Base-by-base conservation (phyloP, 2,113 vertebrate species). In the Calypte anna region DNA sequence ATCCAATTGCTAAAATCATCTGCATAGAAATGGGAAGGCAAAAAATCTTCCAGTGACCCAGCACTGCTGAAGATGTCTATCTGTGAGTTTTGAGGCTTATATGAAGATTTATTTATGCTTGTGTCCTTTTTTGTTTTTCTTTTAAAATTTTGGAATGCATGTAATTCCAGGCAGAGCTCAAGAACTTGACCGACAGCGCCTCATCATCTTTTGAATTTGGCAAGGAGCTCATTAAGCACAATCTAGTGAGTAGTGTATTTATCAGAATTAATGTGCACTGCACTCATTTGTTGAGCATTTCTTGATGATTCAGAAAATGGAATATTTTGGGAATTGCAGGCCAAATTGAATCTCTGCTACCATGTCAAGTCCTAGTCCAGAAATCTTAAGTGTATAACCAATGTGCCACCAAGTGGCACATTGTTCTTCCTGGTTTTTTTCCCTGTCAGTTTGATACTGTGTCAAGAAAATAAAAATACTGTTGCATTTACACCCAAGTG, bases 201-300 rank as follows among this genome's bases (percentile, higher is more conserved):
- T 99, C 99, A 68, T 98, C 98, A 19, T 99, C 98, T 46, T 99
- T 99, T 96, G 99, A 99, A 97, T 99, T 99, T 97, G 99, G 99
- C 81, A 99, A 99, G 94, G 99, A 99, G 93, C 98, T 99, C 86
- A 99, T 99, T 97, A 98, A 98, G 83, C 99, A 99, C 97, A 99
- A 99, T 97, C 98, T 99, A 98, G 99, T 99, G 96, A 98, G 96
- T 97, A 95, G 79, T 31, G 10, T 59, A 31, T 63, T 69, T 91
- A 44, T 88, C 3, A 2, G 40, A 36, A 68, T 88, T 93, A 33
- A 43, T 77, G 62, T 58, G 48, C 82, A 54, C 44, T 74, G 19
- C 43, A 10, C 7, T 87, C 13, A n/a, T 40, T 82, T 91, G n/a
- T 63, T 63, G 51, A 84, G 15, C 43, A 93, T 72, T 82, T 54